These are phyloP conservation scores for Zaprionus lachaisei DNA, from an alignment of 1,140 invertebrate genomes.

Conservation along the genomic window DNA sequence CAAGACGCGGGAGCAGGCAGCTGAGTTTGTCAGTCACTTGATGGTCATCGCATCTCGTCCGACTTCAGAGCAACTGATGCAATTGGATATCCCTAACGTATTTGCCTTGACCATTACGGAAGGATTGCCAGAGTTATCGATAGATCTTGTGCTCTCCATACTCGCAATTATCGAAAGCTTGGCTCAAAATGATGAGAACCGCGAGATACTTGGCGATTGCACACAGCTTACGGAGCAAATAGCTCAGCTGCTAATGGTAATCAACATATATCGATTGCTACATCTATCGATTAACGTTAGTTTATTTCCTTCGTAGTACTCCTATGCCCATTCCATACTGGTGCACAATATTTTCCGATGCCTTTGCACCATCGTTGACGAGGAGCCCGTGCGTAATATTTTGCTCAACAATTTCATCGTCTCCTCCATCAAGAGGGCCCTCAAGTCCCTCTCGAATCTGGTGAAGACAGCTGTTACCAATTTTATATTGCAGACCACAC, in stretches of 20 bases:
- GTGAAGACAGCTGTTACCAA: conserved; percentile 78
- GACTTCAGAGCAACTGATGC: conserved; percentile 45
- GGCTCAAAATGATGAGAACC: conserved; percentile 68
- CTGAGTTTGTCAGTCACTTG: conserved; percentile 57
- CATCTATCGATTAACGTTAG: background rate
- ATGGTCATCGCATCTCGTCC: conserved; percentile 50
- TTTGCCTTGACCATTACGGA: conserved; percentile 52
- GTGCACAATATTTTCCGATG: conserved; percentile 79
- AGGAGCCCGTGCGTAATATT: conserved; percentile 47
- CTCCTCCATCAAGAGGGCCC: conserved; percentile 70
- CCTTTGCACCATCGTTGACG: conserved; percentile 71
- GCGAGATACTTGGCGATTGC: conserved; percentile 38
- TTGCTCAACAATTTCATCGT: conserved; percentile 62
- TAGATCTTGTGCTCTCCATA: conserved; percentile 66
- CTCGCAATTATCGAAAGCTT: conserved; percentile 67
- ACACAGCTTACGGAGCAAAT: conserved; percentile 56
- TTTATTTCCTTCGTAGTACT: conserved; percentile 38
- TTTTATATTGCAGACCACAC: conserved; percentile 77
- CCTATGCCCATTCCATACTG: conserved; percentile 73
- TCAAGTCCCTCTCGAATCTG: conserved; percentile 73
- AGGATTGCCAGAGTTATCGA: conserved; percentile 54
- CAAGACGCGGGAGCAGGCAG: conserved; percentile 70
- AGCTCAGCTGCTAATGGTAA: conserved; percentile 70
- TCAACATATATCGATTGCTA: background rate
- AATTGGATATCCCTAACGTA: conserved; percentile 34